phyloP scores from a whole-genome alignment of 37 sponge, comb jelly and placozoan genomes.

The Halisarca cf. caerulea region DNA sequence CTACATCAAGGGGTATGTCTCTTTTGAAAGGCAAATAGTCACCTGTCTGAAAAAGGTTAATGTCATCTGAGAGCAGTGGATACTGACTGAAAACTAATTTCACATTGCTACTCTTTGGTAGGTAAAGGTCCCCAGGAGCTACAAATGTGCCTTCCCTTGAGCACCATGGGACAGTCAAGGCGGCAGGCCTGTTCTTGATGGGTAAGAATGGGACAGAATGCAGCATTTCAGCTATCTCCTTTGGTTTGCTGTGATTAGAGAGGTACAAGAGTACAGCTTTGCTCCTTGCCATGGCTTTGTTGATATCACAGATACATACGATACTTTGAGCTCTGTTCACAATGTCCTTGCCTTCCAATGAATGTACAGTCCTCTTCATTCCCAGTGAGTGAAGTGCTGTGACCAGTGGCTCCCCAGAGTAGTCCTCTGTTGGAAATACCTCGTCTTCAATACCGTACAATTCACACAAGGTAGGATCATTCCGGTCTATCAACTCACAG shows the following conservation, averaged over 20 bases:
- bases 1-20: background rate
- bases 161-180: conserved; percentile 37
- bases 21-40: background rate
- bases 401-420: too few relatives aligned
- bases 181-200: background rate
- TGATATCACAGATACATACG: too few relatives aligned
- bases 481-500: background rate
- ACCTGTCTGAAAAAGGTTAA: too few relatives aligned
- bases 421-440: background rate
- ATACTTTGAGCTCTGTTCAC: background rate
- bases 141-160: background rate
- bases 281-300: too few relatives aligned
- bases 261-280: too few relatives aligned
- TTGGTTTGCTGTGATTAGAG: too few relatives aligned
- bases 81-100: conserved; percentile 40
- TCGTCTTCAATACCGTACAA: background rate
- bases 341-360: background rate
- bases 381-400: background rate
- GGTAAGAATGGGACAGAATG: conserved; percentile 33
- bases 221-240: background rate
- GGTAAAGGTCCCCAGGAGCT: conserved; percentile 21
- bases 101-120: background rate
- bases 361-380: background rate
- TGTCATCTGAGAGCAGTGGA: conserved; percentile 13
- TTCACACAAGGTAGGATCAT: background rate